Base-by-base conservation (phyloP, 2,888 invertebrate species). In the Emmelina monodactyla region DNA sequence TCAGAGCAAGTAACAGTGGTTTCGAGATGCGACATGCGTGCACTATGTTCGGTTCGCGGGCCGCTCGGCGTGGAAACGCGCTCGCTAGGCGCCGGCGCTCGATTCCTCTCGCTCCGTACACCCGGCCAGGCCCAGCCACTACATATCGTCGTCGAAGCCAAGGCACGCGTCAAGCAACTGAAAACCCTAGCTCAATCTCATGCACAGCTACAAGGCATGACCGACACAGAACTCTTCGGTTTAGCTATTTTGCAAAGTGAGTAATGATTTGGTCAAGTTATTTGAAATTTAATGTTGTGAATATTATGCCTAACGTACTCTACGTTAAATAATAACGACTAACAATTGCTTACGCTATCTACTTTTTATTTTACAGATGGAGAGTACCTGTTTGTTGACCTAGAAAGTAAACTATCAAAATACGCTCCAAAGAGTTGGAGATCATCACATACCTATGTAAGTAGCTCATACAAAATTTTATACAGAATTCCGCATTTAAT, bases 381-480 rank as follows among this genome's bases (percentile, higher is more conserved):
- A 80, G 96, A 97, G 83, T 95, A 92, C 80, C 86, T 95, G 63
- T 97, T 97, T 82, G 89, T 94, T 73, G 94, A 96, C 71, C 88
- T 89, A 66, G 95, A 95, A 71, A 92, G 91, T 83, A 97, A 97
- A 82, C 84, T 97, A 60, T 93, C 93, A 64, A 97, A 97, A 82
- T 94, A 95, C 83, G 94, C 94, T 55, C 94, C 95, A 61, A 96
- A 96, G 81, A 91, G 91, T 73, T 96, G 96, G 95, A 91, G 94
- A 70, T 92, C 93, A 51, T 93, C 94, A 49, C 92, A 92, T 72
- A 91, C 91, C 59, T 91, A 92, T 82, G 91, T 91, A 80, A 88
- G 88, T 84, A n/a, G 14, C 31, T 34, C 25, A 7, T 25, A n/a
- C 11, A 7, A 25, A 7, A 25, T 10, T 25, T 10, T 4, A 7